phyloP scores from a whole-genome alignment of 2,113 vertebrate species.

The Corapipo altera region DNA sequence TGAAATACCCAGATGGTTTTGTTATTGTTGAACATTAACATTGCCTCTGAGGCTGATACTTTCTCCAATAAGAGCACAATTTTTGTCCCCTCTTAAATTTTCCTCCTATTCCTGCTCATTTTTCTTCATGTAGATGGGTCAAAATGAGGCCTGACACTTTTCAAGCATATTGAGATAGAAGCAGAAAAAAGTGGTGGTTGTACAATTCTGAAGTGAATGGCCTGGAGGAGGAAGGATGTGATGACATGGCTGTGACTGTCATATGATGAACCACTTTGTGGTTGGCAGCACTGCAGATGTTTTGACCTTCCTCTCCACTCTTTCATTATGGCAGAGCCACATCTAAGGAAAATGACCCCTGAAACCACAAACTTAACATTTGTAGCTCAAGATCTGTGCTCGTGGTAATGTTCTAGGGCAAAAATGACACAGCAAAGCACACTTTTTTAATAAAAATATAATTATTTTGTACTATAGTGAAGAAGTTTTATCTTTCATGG shows the following conservation, averaged over 20 bases:
- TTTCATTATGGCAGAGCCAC: neutral
- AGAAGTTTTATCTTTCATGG: neutral
- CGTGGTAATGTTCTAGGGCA: neutral
- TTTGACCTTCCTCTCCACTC: neutral
- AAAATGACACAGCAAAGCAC: neutral
- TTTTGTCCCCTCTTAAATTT: neutral
- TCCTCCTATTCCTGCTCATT: neutral
- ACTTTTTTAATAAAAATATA: neutral
- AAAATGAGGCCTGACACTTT: neutral
- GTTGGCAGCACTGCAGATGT: neutral
- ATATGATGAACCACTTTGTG: neutral
- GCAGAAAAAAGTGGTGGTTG: neutral
- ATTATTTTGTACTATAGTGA: neutral
- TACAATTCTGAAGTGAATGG: neutral
- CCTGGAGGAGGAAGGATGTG: neutral
- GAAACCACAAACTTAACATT: neutral
- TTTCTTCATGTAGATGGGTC: neutral
- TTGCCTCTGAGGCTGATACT: neutral
- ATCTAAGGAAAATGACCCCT: neutral
- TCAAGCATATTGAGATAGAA: neutral
- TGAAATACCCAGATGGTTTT: neutral
- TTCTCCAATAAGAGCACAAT: neutral
- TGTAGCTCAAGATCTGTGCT: neutral
- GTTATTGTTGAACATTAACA: neutral
- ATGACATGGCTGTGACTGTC: neutral